Base-by-base conservation (phyloP, 1,140 invertebrate species). In the Bombus vancouverensis region DNA sequence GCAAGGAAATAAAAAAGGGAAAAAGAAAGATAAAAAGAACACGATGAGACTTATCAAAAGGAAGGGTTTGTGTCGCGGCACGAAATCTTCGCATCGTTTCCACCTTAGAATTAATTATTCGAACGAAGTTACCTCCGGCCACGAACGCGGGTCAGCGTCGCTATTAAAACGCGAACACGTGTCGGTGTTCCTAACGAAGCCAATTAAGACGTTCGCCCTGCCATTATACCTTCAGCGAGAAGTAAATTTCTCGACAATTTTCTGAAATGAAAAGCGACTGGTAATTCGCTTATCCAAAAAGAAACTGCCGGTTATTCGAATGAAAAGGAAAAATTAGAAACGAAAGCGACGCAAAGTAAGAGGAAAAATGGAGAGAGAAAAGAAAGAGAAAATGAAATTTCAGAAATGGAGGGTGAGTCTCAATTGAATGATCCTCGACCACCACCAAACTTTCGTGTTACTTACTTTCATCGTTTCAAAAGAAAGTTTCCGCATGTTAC, bases 161-260 rank as follows among this genome's bases (percentile, higher is more conserved):
- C 73, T 47, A 57, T 83, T 83, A 77, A 83, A 77, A 83, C 81
- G 28, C 59, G 72, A 65, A 75, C 81, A 73, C 81, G 81, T 57
- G 82, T 78, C 82, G 82, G 44, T 53, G n/a, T 78, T 78, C 47
- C 44, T 83, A 83, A 83, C 82, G 82, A 83, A 83, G 74, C 37
- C 28, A 83, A 83, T 83, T 83, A 32, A 66, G 37, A 70, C 59
- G 72, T 28, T 65, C 57, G 44, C 34, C 22, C 6, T 13, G 44
- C n/a, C n/a, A 15, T 77, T 68, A 53, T 68, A 18, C 72, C 42
- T 37, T 25, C 12, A 10, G 1, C 28, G n/a, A 15, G 42, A 39
- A 62, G 81, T n/a, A n/a, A 77, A 83, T 83, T n/a, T 53, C 47
- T 53, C 47, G 47, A 53, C 18, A 53, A 53, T 53, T 53, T 53